Percentiles rank a stretch among this genome's conserved stretches.
Evolutionary conservation across 2,888 invertebrate genomes (phyloP).

Genomic region (Suillia variegata): DNA sequence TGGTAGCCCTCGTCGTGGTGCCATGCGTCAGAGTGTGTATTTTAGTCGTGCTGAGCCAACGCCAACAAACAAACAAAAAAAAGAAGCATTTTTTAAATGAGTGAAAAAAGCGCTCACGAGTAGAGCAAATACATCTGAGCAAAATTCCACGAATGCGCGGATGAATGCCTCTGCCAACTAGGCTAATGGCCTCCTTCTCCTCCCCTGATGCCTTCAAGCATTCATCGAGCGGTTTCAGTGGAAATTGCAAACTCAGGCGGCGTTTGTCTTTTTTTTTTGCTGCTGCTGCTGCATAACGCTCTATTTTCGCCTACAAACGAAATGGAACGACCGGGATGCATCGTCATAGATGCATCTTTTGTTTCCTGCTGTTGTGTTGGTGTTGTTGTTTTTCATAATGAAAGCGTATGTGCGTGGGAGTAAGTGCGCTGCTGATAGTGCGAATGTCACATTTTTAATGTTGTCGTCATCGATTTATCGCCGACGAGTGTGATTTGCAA

Average conservation of each 20-base stretch:
- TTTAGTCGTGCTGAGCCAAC: constrained; percentile 45
- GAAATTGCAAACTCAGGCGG: not conserved
- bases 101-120: not conserved
- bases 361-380: not conserved
- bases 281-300: not conserved
- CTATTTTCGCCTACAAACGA: no score
- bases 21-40: constrained; percentile 47
- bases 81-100: not conserved
- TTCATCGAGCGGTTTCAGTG: not conserved
- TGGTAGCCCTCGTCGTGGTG: no score
- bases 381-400: not conserved
- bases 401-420: not conserved
- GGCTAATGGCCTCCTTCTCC: not conserved
- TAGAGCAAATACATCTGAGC: constrained; percentile 1
- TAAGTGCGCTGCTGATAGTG: not conserved
- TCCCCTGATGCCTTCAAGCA: not conserved
- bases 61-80: not conserved
- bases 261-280: not conserved
- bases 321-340: no score
- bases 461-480: constrained; percentile 39
- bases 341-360: not conserved
- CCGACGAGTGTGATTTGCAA: not conserved
- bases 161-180: not conserved
- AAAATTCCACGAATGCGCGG: constrained; percentile 10
- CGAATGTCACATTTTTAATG: constrained; percentile 42